Evolutionary conservation across 2,113 vertebrate species (phyloP), one percentile per base, ranked within the genome.

Genomic region (Speoplatyrhinus poulsoni): DNA sequence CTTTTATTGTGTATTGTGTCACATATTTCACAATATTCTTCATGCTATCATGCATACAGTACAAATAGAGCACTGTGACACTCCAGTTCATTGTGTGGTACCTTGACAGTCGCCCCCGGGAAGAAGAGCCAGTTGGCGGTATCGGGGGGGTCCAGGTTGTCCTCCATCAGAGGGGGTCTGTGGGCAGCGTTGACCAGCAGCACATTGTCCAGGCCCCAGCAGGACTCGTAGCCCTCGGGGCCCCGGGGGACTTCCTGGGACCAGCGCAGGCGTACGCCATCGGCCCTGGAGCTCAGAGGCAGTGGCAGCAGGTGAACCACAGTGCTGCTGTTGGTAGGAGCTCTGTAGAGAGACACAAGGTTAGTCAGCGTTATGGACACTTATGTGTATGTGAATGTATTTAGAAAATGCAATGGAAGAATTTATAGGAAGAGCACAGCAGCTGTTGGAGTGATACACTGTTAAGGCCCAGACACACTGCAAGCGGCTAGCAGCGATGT

Each of bases 81-180:
- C 36, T 41, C 36, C 36, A 41, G 7, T 8, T 41, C 36, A 41
- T 41, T 41, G 36, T 7, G 46, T 3, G 11, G 46, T 82, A 99
- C 98, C 96, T 99, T 99, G 61, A 99, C 87, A 2, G 94, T 98
- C 65, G 98, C 97, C 76, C 97, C 98, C 36, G 98, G 98, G 81
- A 98, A 99, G 88, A 99, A 99, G 69, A 99, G 95, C 98, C 98
- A 99, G 91, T 99, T 99, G 81, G 94, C 95, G 0, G 98, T 99
- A 90, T 99, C 94, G 56, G 94, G 93, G 47, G 97, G 98, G 87
- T 99, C 97, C 16, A 99, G 88, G 75, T 84, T 94, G 70, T 99
- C 98, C 92, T 99, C 96, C 89, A 99, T 87, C 12, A 98, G 80
- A 13, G 95, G 89, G 72, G 93, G 91, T 84, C 86, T 95, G 81